Evolutionary conservation across 2,113 vertebrate species (phyloP).

Genomic region (Acrocephalus arundinaceus): DNA sequence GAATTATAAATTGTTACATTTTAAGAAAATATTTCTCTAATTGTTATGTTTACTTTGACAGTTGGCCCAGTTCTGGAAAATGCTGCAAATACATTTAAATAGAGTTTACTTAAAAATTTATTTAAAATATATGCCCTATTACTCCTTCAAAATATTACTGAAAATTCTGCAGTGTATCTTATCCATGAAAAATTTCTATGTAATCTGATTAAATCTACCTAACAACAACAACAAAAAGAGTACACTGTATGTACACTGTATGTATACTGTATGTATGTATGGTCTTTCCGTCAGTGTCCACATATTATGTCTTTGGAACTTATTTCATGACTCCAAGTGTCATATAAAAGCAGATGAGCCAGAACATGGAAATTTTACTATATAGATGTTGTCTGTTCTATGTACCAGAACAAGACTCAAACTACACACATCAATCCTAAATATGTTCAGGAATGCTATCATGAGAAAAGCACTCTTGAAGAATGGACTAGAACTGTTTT

Average conservation of each 20-base stretch:
- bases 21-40: neutral
- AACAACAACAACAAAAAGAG: neutral
- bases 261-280: too few species aligned
- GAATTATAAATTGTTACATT: neutral
- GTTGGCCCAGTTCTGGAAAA: neutral
- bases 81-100: neutral
- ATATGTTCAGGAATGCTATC: neutral
- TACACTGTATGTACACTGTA: too few species aligned
- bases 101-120: neutral
- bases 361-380: neutral
- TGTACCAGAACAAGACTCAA: neutral
- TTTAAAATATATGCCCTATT: neutral
- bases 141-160: neutral
- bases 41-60: neutral
- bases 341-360: neutral
- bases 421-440: neutral
- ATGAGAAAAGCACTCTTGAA: neutral
- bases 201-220: neutral
- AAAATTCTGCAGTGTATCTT: neutral
- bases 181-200: neutral
- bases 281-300: neutral
- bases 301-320: neutral
- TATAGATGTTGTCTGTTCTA: neutral
- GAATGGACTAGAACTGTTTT: neutral
- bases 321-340: neutral